Conservation (phyloP, 53 echinoderm and acorn worm species). For the Crossaster papposus region DNA sequence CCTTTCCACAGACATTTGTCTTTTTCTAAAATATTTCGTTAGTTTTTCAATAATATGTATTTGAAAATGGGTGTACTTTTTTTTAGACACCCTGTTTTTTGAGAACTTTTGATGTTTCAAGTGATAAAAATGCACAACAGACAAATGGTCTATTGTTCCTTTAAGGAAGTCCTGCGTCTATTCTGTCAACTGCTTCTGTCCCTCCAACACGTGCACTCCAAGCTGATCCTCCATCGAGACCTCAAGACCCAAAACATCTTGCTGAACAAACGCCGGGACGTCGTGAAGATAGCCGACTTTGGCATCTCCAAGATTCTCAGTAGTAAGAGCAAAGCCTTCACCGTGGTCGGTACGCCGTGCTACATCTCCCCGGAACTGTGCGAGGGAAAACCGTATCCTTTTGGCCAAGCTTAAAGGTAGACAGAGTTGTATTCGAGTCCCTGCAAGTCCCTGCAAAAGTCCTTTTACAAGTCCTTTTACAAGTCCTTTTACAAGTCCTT, state of each 20-base stretch:
- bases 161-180: slow-evolving; percentile 85
- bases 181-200: slow-evolving; percentile 92
- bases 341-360: slow-evolving; percentile 96
- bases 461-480: no score
- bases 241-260: slow-evolving; percentile 98
- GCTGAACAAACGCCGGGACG: slow-evolving; percentile 80
- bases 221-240: slow-evolving; percentile 96
- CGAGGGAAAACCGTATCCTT: slow-evolving; percentile 99
- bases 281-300: slow-evolving; percentile 97
- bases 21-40: no score
- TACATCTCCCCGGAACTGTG: slow-evolving; percentile 99
- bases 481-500: no score
- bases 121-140: no score
- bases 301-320: slow-evolving; percentile 99
- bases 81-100: no score
- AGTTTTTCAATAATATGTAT: no score
- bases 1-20: no score
- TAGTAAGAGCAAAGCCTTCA: slow-evolving; percentile 99
- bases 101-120: no score
- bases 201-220: slow-evolving; percentile 95
- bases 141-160: neutral
- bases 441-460: no score
- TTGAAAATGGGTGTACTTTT: no score
- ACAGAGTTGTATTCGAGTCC: no score
- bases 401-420: neutral